Evolutionary conservation across 2,113 vertebrate species (phyloP).

Genomic region (Nyctibius bracteatus): DNA sequence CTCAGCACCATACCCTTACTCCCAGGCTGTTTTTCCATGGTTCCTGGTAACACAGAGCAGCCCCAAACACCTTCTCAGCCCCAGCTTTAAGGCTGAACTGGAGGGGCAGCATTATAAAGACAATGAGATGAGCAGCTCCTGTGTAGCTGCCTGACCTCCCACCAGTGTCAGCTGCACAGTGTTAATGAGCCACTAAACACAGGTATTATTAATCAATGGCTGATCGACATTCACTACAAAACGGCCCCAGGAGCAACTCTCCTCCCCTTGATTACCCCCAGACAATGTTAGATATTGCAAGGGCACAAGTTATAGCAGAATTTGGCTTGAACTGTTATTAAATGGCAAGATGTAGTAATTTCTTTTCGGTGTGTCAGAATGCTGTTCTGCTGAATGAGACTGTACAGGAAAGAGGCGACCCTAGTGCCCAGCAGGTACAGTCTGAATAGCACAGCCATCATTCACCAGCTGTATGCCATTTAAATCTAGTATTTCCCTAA

Average conservation of each 20-base stretch:
- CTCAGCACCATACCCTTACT: fast-evolving
- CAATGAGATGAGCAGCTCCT: background rate
- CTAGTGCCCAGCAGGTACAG: background rate
- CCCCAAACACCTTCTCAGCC: fast-evolving
- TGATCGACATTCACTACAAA: background rate
- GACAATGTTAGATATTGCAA: background rate
- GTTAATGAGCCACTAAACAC: background rate
- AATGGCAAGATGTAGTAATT: background rate
- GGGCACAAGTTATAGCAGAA: background rate
- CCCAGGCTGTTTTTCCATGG: fast-evolving
- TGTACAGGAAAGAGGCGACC: fast-evolving
- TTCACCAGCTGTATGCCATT: background rate
- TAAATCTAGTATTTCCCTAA: background rate
- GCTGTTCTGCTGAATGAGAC: background rate
- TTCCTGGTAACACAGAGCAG: fast-evolving
- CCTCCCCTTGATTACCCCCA: background rate
- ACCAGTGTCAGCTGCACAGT: fast-evolving
- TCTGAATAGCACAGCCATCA: background rate
- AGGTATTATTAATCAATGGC: fast-evolving
- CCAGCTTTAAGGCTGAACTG: too few relatives aligned
- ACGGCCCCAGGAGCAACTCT: fast-evolving
- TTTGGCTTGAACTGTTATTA: too few relatives aligned
- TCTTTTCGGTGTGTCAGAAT: background rate
- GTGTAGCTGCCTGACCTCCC: background rate
- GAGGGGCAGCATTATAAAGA: background rate